Base-by-base conservation (phyloP, 2,888 invertebrate species). In the Lordiphosa fenestrarum region DNA sequence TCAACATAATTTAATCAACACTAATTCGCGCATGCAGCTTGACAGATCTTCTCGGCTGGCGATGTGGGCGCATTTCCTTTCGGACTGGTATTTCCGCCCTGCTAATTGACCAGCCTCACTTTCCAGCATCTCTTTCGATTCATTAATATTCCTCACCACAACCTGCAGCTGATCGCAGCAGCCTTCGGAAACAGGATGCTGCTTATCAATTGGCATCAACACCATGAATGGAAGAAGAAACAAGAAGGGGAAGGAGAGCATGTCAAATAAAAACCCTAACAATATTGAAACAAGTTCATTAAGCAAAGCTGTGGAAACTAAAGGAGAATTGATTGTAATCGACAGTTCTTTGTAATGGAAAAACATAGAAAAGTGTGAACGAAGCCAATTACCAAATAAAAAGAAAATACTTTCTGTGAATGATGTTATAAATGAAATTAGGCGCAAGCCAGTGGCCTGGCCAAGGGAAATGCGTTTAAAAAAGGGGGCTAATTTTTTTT, bases 1-100 rank as follows among this genome's bases (percentile, higher is more conserved):
- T 74, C 9, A 30, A 74, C 82, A 84, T 80, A 84, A 81, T 77
- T 82, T 74, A 84, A 84, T 82, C 78, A 74, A 82, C 66, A 82
- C 73, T 82, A 84, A 80, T 84, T 80, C 84, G 82, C 70, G 72
- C 82, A 58, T 59, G 66, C 74, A 66, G 56, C 61, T 61, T 72
- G 80, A 67, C 83, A 66, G 70, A 52, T 69, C 41, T 52, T 38
- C 42, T 2, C 30, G 15, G 0, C 30, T 10, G 7, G 30, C 30
- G 50, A 36, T 21, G 38, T 19, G 37, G 12, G n/a, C 33, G 44
- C 44, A 33, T 36, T 47, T 30, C 30, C 30, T 10, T 10, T 30
- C 10, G 10, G 10, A 30, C 9, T 58, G 30, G 46, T 60, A 65
- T 70, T 73, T 82, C 75, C 83, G 83, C 37, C 55, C 66, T 35